Conservation (phyloP, 2,797 vertebrate genomes). For the Huso huso region DNA sequence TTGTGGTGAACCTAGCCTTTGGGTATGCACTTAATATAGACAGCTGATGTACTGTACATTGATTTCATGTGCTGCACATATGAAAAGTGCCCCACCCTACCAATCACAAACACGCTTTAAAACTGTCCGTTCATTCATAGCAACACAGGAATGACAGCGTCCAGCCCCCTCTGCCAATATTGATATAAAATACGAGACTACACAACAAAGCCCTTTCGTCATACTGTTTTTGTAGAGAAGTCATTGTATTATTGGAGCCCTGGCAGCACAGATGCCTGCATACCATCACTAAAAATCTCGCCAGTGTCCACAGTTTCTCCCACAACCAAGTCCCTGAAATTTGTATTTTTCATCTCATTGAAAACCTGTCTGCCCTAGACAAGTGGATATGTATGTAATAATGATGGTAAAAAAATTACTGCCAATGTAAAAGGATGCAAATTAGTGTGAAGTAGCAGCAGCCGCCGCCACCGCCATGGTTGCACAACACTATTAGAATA, state of each 20-base stretch:
- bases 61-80: too few species aligned
- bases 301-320: conserved; percentile 5
- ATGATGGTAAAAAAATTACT: conserved; percentile 33
- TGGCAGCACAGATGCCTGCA: conserved; percentile 20
- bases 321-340: conserved; percentile 9
- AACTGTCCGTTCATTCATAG: too few species aligned
- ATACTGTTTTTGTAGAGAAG: not conserved
- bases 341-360: conserved; percentile 40
- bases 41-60: too few species aligned
- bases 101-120: too few species aligned
- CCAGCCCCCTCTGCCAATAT: too few species aligned
- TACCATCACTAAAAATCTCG: conserved; percentile 28
- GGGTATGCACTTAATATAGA: too few species aligned
- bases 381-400: conserved; percentile 40
- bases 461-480: not conserved
- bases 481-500: conserved; percentile 5
- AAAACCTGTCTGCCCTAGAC: conserved; percentile 37
- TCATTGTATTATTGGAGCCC: conserved; percentile 22
- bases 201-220: too few species aligned
- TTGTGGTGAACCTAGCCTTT: too few species aligned
- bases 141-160: too few species aligned
- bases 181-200: too few species aligned
- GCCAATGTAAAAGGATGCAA: conserved; percentile 25
- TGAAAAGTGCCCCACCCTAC: too few species aligned
- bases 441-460: conserved; percentile 19